Base-by-base conservation (phyloP, 2,888 invertebrate genomes). In the Nysson spinosus region DNA sequence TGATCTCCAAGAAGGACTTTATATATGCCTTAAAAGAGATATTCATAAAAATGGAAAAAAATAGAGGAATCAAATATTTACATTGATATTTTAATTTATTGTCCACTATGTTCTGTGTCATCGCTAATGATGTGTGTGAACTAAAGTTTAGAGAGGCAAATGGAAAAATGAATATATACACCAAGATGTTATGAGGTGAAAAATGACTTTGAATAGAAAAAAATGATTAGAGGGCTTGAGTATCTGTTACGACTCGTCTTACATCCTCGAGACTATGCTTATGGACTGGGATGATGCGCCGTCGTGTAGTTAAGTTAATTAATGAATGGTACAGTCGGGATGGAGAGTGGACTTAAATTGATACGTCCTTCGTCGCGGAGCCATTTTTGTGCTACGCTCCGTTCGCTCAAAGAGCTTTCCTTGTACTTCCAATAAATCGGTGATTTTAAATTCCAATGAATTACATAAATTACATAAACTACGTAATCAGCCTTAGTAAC, bases 261-360 rank as follows among this genome's bases (percentile, higher is more conserved):
- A 77, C 78, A 73, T 76, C 71, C 79, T 69, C 66, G 76, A 75
- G 69, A 76, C 61, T 77, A 70, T 78, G 74, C 79, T 79, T 80
- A 79, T 72, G 76, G 70, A 70, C 76, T 62, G 80, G 77, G 76
- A 84, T 79, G 82, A 83, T 85, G 83, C 80, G 79, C 77, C 75
- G 83, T 83, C 81, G 80, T 82, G 81, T 85, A 83, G 86, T 86
- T 87, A 85, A 86, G 83, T 85, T 85, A 86, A 87, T 86, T 87
- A 86, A 87, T 84, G 85, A 85, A 86, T 84, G 83, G 83, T 84
- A 83, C 82, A 84, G 85, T 82, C 83, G 80, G 81, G 79, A 81
- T 78, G 83, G 79, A 84, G 85, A 85, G 86, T 80, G 78, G 77
- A 81, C 69, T 81, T 85, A 84, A 86, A 86, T 86, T 87, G 86